Base-by-base conservation (phyloP, 2,888 invertebrate species). In the Nudaria mundana region DNA sequence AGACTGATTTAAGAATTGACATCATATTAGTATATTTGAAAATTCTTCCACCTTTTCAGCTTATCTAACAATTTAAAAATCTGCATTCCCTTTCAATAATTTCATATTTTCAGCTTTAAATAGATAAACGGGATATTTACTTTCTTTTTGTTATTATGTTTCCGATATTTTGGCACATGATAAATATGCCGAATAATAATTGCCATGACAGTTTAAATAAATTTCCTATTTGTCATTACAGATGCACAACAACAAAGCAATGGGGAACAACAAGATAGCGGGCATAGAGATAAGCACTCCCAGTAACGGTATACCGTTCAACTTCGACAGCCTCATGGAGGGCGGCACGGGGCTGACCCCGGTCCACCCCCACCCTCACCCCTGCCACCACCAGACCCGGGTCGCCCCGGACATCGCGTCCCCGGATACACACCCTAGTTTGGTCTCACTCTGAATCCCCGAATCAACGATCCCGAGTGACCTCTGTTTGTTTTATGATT, bases 341-440 rank as follows among this genome's bases (percentile, higher is more conserved):
- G 97, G 97, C 34, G 97, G 97, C 64, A 97, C 97, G 2, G 97
- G 97, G 0, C 88, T 98, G 32, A 97, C 97, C 5, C 97, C 97
- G 0, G 95, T 96, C 22, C 84, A 84, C 66, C 82, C 84, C 18
- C 85, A 84, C 67, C 83, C 84, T 91, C 93, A 94, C 39, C 94
- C 94, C 14, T 95, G 95, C 84, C 93, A 94, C 46, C 93, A 93
- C 53, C 95, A 95, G 77, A 94, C 94, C 71, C 91, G 94, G 69
- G 91, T 91, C 74, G 92, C 93, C 32, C 90, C 92, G 63, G 89
- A 94, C 70, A 88, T 93, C 58, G 91, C 92, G 54, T 94, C 95
- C 42, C 95, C 95, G 24, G 94, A 94, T 66, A 91, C 92, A 37
- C 93, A 93, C 74, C 90, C 90, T 71, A 95, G 94, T 79, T 91